These are phyloP conservation scores for Fratercula arctica DNA, from an alignment of 2,797 vertebrate genomes.

Conservation along the genomic window DNA sequence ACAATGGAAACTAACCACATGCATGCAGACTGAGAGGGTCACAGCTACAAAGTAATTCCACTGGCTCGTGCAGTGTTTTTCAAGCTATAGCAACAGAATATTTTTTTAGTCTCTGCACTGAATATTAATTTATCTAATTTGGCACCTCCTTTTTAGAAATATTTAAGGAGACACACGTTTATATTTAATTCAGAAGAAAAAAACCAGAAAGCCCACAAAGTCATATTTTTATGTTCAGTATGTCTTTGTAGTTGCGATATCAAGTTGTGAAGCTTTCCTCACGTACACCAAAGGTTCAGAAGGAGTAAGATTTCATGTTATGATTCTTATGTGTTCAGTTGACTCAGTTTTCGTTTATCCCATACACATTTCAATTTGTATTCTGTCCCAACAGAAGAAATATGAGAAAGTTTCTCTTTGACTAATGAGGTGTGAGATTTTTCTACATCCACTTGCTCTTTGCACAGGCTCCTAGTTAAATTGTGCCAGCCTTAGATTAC, in stretches of 20 bases:
- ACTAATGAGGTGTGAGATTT: neutral
- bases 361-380: neutral
- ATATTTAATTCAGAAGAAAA: neutral
- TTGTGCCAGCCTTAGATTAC: neutral
- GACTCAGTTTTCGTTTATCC: neutral
- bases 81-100: neutral
- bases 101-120: neutral
- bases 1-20: neutral
- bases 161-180: neutral
- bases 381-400: neutral
- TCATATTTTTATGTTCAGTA: neutral
- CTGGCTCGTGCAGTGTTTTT: neutral
- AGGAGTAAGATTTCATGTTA: neutral
- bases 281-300: neutral
- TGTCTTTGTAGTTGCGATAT: neutral
- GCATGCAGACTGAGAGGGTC: neutral
- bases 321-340: neutral
- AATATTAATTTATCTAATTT: neutral
- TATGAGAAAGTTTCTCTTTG: neutral
- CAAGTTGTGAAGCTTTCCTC: neutral
- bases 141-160: neutral
- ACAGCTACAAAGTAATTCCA: neutral
- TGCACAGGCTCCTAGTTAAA: neutral
- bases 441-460: neutral
- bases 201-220: neutral